Evolutionary conservation across 2,113 vertebrate species (phyloP).

Genomic region (Atherinomorus stipes): DNA sequence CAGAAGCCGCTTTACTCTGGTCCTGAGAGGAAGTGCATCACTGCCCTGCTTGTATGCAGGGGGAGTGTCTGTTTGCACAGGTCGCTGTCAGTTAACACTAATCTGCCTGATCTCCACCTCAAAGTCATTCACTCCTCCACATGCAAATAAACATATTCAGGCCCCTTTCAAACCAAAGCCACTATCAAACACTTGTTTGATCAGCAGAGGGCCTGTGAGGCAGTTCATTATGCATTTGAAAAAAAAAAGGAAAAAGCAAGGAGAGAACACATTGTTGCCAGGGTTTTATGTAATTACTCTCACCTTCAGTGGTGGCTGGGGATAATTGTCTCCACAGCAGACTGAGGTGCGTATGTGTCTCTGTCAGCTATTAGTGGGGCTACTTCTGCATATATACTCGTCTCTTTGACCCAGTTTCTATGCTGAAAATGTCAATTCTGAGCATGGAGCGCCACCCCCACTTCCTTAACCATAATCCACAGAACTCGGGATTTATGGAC

Average conservation of each 20-base stretch:
- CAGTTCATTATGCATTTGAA: constrained; percentile 70
- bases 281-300: constrained; percentile 79
- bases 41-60: constrained; percentile 56
- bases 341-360: constrained; percentile 31
- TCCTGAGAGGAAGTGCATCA: constrained; percentile 60
- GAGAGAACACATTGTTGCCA: constrained; percentile 67
- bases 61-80: constrained; percentile 77
- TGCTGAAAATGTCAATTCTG: constrained; percentile 42
- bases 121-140: constrained; percentile 76
- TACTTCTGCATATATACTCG: constrained; percentile 35
- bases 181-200: constrained; percentile 81
- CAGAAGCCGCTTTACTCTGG: constrained; percentile 36
- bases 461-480: constrained; percentile 50
- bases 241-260: constrained; percentile 47
- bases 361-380: constrained; percentile 17
- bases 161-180: constrained; percentile 72
- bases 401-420: constrained; percentile 58
- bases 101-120: constrained; percentile 81
- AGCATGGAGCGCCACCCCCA: constrained; percentile 58
- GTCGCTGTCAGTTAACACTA: constrained; percentile 76
- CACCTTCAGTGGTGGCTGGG: constrained; percentile 69
- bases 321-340: constrained; percentile 43
- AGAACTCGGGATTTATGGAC: constrained; percentile 45
- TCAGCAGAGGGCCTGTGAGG: constrained; percentile 69
- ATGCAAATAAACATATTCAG: constrained; percentile 80